Evolutionary conservation across 2,113 vertebrate genomes (phyloP).

Genomic region (Sminthopsis crassicaudata): DNA sequence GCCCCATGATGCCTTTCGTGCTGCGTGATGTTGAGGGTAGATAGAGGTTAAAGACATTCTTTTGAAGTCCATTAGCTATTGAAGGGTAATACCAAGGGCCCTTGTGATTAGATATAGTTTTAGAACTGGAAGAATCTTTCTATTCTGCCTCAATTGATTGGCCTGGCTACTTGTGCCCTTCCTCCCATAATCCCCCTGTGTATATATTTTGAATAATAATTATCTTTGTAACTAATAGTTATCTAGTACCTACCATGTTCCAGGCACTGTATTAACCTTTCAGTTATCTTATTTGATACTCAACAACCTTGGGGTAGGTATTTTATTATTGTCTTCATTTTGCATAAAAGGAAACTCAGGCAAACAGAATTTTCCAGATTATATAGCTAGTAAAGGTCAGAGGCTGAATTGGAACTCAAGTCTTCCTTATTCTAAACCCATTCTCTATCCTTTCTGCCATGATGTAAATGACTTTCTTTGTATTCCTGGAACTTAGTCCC

Average conservation of each 20-base stretch:
- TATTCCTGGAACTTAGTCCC: background rate
- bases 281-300: background rate
- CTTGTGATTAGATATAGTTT: background rate
- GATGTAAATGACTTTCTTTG: background rate
- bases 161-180: background rate
- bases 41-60: background rate
- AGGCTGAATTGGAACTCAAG: background rate
- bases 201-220: background rate
- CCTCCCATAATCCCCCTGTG: background rate
- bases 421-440: background rate
- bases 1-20: too few relatives aligned
- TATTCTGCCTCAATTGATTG: background rate
- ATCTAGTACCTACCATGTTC: background rate
- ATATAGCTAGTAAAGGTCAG: background rate
- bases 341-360: background rate
- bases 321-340: background rate
- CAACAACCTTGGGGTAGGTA: background rate
- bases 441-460: background rate
- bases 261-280: background rate
- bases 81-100: background rate
- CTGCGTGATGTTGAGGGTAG: background rate
- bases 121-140: background rate
- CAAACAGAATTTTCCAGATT: background rate
- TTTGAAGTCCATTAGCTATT: background rate
- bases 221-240: background rate